Evolutionary conservation across 2,888 invertebrate genomes (phyloP), one percentile per base, ranked within the genome.

Genomic region (Conistra vaccinii): DNA sequence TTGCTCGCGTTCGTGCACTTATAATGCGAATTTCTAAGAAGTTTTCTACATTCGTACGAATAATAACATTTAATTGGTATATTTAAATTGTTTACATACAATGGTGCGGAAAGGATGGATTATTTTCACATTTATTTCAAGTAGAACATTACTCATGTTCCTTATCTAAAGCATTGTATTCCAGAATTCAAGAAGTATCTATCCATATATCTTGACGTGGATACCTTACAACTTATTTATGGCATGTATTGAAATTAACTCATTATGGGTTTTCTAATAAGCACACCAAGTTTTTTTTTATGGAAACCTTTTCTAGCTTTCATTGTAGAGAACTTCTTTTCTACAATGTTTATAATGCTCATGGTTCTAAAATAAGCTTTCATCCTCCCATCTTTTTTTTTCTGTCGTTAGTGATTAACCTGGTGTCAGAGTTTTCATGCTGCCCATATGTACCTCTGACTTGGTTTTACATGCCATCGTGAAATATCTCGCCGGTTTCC

Each of bases 1-100:
- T 90, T 86, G 85, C 83, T 87, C 72, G 84, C 85, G 76, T 90
- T 88, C 85, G 83, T 88, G 89, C 87, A 81, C 83, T 89, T 86
- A 81, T 81, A 80, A 86, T 81, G 76, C 80, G 51, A 83, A 86
- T 51, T 90, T 90, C 88, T 87, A 76, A 77, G 90, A 89, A 92
- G 80, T 83, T 53, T 87, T 87, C 79, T 83, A 68, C 60, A 73
- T 86, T 88, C 60, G 26, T 39, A 55, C 55, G 42, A 55, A 51
- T 76, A 80, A 76, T 70, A 73, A 81, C 70, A 61, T 78, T 72
- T 88, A 87, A 89, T 90, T 87, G 83, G 84, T 78, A 69, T 80
- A 84, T 85, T 86, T 76, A 73, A 80, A 77, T 83, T 71, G 67
- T 78, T 82, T 29, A 32, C 48, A 62, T 70, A 45, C 45, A 48